phyloP scores from a whole-genome alignment of 2,797 vertebrate species.

The Sebastes melanostomus region DNA sequence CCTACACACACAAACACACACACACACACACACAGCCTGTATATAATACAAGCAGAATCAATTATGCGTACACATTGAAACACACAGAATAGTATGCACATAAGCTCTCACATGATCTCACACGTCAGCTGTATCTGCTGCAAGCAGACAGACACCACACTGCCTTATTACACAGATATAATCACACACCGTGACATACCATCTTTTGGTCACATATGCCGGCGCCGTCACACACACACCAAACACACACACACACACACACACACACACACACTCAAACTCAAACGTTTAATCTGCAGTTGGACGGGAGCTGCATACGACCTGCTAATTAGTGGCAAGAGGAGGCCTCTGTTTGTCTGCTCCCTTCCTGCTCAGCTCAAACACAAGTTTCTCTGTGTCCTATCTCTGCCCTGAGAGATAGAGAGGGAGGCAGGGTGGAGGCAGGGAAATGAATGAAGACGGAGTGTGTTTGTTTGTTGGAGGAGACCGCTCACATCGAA shows the following conservation, averaged over 20 bases:
- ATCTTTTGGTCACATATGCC: constrained; percentile 52
- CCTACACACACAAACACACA: not conserved
- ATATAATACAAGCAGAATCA: not conserved
- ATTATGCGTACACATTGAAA: not conserved
- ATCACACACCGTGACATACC: constrained; percentile 35
- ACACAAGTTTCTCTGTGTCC: constrained; percentile 82
- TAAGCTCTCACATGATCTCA: constrained; percentile 31
- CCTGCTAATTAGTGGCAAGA: constrained; percentile 82
- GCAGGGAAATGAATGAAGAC: constrained; percentile 64
- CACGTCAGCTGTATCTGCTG: not conserved
- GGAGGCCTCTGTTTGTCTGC: constrained; percentile 79
- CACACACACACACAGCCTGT: constrained; percentile 1
- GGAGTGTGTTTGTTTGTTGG: constrained; percentile 56
- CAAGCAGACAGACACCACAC: constrained; percentile 3
- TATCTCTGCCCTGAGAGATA: constrained; percentile 71
- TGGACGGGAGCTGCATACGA: constrained; percentile 63
- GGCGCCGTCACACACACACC: constrained; percentile 12
- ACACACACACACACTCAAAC: not conserved
- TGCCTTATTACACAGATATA: constrained; percentile 31
- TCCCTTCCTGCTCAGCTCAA: constrained; percentile 79
- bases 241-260: constrained; percentile 2
- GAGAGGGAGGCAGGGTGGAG: constrained; percentile 22
- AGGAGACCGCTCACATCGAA: constrained; percentile 18
- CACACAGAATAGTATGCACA: not conserved
- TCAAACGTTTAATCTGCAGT: constrained; percentile 61